Conservation (phyloP, 2,113 vertebrate species). For the Hipposideros armiger region DNA sequence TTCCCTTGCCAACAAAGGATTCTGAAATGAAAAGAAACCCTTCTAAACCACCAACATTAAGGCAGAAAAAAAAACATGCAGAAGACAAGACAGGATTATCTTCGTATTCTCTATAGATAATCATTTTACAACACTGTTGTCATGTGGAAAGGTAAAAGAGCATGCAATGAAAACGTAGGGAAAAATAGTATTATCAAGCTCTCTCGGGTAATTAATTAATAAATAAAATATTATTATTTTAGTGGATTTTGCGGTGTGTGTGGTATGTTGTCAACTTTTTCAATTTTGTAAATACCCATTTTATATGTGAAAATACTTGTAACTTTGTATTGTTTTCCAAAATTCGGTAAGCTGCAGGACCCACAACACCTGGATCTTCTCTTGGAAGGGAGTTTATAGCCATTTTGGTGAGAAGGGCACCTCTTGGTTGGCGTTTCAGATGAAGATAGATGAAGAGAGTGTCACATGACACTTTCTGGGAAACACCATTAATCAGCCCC, state of each 20-base stretch:
- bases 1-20: neutral
- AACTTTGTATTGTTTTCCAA: neutral
- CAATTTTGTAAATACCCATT: neutral
- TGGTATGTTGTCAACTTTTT: neutral
- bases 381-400: neutral
- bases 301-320: neutral
- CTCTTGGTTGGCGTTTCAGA: neutral
- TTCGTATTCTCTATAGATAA: neutral
- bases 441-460: neutral
- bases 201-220: neutral
- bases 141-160: neutral
- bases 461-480: neutral
- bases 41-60: neutral
- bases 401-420: neutral
- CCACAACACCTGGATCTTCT: neutral
- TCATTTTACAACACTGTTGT: neutral
- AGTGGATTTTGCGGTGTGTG: neutral
- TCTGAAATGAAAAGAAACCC: neutral
- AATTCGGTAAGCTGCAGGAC: neutral
- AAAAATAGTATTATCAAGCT: neutral
- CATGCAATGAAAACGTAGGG: neutral
- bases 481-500: neutral
- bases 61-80: neutral
- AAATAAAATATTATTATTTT: neutral
- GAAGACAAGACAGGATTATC: neutral